A percentile compares a stretch with the other conserved stretches of the same genome.
phyloP scores from a whole-genome alignment of 2,797 vertebrate species.

The Podargus strigoides region DNA sequence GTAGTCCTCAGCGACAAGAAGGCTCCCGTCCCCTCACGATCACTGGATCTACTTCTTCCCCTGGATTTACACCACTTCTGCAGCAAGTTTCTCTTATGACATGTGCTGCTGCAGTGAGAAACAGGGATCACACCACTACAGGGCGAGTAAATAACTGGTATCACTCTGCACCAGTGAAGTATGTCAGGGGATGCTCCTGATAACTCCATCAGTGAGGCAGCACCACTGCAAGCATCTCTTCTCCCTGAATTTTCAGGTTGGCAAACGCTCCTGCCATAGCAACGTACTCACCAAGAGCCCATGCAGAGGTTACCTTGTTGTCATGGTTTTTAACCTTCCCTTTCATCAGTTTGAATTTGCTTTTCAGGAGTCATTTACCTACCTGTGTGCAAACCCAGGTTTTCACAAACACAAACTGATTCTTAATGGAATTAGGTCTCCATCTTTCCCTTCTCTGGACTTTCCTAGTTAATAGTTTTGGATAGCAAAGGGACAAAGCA shows the following conservation, averaged over 20 bases:
- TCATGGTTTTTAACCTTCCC: background rate
- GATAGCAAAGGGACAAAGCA: background rate
- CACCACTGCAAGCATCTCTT: background rate
- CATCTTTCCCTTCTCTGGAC: background rate
- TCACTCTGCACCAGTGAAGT: background rate
- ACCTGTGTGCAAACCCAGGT: background rate
- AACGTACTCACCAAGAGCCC: background rate
- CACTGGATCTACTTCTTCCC: background rate
- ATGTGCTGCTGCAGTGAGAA: background rate
- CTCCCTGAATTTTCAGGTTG: background rate
- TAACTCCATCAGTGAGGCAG: background rate
- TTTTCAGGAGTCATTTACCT: background rate
- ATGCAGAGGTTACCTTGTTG: background rate
- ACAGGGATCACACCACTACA: background rate
- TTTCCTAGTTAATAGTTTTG: background rate
- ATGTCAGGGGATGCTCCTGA: background rate
- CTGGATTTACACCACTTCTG: background rate
- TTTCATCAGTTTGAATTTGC: background rate
- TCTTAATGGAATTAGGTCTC: background rate
- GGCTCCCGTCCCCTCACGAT: accelerated
- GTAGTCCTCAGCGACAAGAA: accelerated
- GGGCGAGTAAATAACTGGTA: too few relatives aligned
- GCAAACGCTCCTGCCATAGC: background rate
- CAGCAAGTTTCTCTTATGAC: background rate
- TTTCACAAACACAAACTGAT: background rate